Conservation (phyloP, 2,113 vertebrate species). For the Chaetodon auriga region DNA sequence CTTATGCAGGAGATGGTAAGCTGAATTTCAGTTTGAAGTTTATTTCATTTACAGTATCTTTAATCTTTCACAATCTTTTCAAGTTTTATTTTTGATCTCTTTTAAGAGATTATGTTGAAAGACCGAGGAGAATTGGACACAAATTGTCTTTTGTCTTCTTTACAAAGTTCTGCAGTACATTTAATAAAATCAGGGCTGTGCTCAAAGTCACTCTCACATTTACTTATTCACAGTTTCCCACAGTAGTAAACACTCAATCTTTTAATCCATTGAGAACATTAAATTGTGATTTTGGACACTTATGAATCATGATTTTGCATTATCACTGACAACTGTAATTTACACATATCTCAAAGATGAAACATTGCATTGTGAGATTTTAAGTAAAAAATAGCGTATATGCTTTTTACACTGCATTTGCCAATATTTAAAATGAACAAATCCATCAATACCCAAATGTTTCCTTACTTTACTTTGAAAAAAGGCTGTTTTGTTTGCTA, state of each 20-base stretch:
- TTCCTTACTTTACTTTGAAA: not conserved
- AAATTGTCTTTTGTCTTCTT: not conserved
- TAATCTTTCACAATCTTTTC: too few relatives aligned
- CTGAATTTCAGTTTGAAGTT: not conserved
- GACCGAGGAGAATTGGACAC: not conserved
- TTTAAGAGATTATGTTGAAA: not conserved
- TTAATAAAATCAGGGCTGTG: not conserved
- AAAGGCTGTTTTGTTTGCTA: constrained; percentile 11
- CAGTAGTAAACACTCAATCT: not conserved
- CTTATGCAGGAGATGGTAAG: not conserved
- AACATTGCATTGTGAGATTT: not conserved
- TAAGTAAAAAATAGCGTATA: not conserved
- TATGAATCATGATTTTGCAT: not conserved
- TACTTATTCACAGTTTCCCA: not conserved
- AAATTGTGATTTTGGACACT: not conserved
- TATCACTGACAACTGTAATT: not conserved
- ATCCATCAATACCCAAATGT: constrained; percentile 5
- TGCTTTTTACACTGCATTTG: not conserved
- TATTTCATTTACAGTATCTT: not conserved
- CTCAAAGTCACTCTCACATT: not conserved
- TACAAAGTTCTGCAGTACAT: too few relatives aligned
- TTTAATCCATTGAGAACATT: not conserved
- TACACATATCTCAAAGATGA: not conserved
- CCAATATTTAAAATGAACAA: not conserved
- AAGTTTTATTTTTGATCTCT: not conserved